Conservation (phyloP, 2,797 vertebrate genomes). For the Phoebastria nigripes region DNA sequence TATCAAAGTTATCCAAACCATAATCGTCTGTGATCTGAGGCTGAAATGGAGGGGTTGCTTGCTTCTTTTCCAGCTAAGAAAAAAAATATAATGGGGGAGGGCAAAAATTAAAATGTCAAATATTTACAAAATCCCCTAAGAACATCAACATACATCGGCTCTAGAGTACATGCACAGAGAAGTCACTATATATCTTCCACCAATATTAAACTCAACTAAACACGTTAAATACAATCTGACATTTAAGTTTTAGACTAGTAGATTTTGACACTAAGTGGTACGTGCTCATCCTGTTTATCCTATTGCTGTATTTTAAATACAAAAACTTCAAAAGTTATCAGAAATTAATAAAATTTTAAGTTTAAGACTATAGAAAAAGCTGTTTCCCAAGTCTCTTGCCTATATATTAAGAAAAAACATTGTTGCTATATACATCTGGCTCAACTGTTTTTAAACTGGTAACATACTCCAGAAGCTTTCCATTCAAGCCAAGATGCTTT, state of each 20-base stretch:
- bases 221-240: not conserved
- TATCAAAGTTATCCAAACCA: conserved; percentile 97
- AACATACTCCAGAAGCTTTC: not conserved
- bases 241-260: not conserved
- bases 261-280: not conserved
- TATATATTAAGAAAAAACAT: not conserved
- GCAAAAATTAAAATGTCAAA: fast-evolving
- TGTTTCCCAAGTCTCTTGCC: not conserved
- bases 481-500: not conserved
- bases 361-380: not conserved
- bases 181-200: not conserved
- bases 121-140: not conserved
- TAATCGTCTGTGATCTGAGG: conserved; percentile 96
- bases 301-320: not conserved
- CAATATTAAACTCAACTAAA: not conserved
- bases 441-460: not conserved
- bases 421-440: not conserved
- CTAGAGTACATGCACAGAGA: not conserved
- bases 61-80: conserved; percentile 93
- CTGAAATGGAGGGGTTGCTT: conserved; percentile 90
- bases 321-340: not conserved
- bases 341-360: not conserved
- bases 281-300: not conserved
- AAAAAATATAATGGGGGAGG: not conserved
- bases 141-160: not conserved